A percentile compares a stretch with the other conserved stretches of the same genome.
Evolutionary conservation across 2,797 vertebrate species (phyloP).

Genomic region (Gambusia yucatana): DNA sequence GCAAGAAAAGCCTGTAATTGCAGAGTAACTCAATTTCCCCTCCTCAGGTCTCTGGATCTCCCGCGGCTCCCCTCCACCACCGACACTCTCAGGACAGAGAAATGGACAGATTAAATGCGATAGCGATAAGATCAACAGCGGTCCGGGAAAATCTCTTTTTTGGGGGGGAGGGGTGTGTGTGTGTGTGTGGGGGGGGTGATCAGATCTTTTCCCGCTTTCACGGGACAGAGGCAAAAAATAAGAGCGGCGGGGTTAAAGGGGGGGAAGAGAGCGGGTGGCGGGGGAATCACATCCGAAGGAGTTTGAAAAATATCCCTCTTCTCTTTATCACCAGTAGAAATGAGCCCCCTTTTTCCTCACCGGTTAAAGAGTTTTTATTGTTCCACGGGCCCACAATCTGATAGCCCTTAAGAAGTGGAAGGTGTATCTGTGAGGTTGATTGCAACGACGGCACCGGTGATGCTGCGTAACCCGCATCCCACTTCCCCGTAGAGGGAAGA

Average conservation of each 20-base stretch:
- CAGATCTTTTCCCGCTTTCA: constrained; percentile 26
- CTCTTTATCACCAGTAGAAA: constrained; percentile 53
- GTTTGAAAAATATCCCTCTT: constrained; percentile 52
- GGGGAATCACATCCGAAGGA: constrained; percentile 64
- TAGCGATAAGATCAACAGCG: constrained; percentile 45
- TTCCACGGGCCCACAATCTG: constrained; percentile 22
- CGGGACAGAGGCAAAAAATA: constrained; percentile 36
- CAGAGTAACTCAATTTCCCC: constrained; percentile 47
- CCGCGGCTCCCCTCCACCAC: constrained; percentile 34
- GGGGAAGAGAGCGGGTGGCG: background rate
- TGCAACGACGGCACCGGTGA: constrained; percentile 44
- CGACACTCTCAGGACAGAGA: constrained; percentile 29
- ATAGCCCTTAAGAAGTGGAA: constrained; percentile 40
- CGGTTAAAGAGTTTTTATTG: constrained; percentile 31
- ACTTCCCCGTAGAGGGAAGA: constrained; percentile 34
- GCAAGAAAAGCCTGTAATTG: constrained; percentile 42
- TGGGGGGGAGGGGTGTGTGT: background rate
- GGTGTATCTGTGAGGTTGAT: constrained; percentile 32
- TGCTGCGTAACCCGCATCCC: constrained; percentile 71
- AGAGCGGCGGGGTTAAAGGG: constrained; percentile 33
- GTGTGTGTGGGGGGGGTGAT: constrained; percentile 2
- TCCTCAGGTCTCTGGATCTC: constrained; percentile 50
- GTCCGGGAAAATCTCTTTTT: constrained; percentile 42
- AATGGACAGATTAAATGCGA: constrained; percentile 36
- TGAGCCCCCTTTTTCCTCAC: constrained; percentile 9